Percentiles rank a stretch among this genome's conserved stretches.
These are phyloP conservation scores for Isaurus tuberculatus DNA, from an alignment of 92 coral and sea anemone species.

Conservation along the genomic window DNA sequence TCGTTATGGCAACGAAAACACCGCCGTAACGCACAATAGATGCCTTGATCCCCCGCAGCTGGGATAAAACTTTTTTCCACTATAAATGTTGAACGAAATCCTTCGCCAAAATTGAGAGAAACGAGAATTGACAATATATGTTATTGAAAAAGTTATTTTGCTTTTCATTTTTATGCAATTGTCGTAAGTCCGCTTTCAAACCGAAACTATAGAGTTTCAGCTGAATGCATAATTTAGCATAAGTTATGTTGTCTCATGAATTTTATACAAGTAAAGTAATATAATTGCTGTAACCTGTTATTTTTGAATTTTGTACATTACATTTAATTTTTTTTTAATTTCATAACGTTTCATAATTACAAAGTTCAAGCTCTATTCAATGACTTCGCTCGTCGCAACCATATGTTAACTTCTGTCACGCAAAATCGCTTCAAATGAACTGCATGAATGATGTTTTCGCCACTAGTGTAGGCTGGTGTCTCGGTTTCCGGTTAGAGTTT, in stretches of 20 bases:
- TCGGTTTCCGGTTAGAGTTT: no score
- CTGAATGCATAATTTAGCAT: background rate
- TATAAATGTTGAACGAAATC: no score
- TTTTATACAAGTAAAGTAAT: background rate
- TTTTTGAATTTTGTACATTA: background rate
- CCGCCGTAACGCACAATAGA: no score
- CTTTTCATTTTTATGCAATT: background rate
- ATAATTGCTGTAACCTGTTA: background rate
- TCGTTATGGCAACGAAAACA: no score
- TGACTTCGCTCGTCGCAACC: background rate
- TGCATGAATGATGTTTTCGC: no score
- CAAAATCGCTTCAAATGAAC: background rate
- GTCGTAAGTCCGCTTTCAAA: background rate
- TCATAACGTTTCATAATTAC: background rate
- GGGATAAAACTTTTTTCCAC: no score
- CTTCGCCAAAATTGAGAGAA: no score
- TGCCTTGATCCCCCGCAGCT: no score
- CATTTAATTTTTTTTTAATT: background rate
- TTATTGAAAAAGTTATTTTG: background rate
- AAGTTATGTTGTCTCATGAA: background rate
- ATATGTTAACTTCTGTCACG: background rate
- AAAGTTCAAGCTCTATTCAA: background rate
- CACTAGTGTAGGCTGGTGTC: no score
- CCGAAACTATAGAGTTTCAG: background rate
- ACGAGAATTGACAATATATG: no score